A percentile compares a stretch with the other conserved stretches of the same genome.
Conservation (phyloP, 2,113 vertebrate species). For the Pterocles gutturalis region DNA sequence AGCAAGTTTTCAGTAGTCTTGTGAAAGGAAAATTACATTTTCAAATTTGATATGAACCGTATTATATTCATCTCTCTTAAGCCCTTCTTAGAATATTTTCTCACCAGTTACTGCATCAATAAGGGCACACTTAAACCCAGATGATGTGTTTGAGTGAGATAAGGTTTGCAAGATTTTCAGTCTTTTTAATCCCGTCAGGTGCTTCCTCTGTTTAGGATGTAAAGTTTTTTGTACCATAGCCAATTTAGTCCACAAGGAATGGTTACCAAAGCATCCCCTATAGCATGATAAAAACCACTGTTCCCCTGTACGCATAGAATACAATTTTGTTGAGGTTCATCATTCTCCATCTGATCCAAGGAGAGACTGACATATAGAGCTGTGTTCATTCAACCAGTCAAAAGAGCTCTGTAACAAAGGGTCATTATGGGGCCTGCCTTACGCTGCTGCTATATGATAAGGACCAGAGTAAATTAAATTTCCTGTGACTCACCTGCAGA, state of each 20-base stretch:
- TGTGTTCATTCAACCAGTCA: not conserved
- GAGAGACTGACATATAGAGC: not conserved
- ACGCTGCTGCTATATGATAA: not conserved
- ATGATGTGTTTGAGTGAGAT: not conserved
- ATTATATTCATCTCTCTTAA: not conserved
- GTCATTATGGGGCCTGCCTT: not conserved
- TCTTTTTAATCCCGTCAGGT: not conserved
- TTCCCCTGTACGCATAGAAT: not conserved
- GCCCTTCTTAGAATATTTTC: not conserved
- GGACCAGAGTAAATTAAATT: not conserved
- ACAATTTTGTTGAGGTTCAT: not conserved
- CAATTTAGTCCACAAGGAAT: not conserved
- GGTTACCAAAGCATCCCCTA: not conserved
- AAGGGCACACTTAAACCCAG: not conserved
- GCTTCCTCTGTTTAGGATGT: not conserved
- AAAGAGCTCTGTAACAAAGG: not conserved
- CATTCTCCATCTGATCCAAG: not conserved
- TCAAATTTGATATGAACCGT: not conserved
- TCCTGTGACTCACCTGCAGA: not conserved
- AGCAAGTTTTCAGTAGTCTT: not conserved
- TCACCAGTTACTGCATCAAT: not conserved
- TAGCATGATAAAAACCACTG: not conserved
- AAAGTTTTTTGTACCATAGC: not conserved
- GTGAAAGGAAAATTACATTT: not conserved
- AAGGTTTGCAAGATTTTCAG: not conserved